Evolutionary conservation across 2,113 vertebrate genomes (phyloP).

Genomic region (Canis aureus): DNA sequence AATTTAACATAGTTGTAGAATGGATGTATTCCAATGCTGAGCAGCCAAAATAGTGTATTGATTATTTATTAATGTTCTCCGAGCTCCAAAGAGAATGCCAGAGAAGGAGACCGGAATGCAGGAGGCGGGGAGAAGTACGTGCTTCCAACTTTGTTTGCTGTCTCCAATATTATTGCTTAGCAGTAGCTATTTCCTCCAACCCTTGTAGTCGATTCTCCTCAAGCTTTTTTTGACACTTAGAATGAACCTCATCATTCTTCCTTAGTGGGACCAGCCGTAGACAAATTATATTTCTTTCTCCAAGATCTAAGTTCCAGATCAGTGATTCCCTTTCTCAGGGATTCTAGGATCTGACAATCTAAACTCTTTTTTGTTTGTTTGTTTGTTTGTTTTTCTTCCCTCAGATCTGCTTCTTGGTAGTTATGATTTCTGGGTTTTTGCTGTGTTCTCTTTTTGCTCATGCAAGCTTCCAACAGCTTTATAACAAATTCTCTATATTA

Average conservation of each 20-base stretch:
- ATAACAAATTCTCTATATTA: neutral
- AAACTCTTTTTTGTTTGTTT: neutral
- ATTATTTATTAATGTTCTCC: neutral
- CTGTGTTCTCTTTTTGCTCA: neutral
- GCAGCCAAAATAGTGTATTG: neutral
- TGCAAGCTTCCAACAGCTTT: neutral
- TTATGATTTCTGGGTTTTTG: neutral
- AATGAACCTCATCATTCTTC: neutral
- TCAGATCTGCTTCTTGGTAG: neutral
- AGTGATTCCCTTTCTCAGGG: neutral
- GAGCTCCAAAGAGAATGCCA: neutral
- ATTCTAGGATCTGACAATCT: neutral
- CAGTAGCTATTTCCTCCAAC: neutral
- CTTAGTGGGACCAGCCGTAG: neutral
- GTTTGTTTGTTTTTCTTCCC: neutral
- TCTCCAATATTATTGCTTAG: accelerated
- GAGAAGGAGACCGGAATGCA: neutral
- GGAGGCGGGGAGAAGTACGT: accelerated
- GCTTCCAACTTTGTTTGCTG: neutral
- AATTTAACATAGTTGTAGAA: neutral
- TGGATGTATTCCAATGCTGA: neutral
- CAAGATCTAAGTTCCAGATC: neutral
- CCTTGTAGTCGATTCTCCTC: neutral
- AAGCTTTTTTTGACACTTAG: neutral
- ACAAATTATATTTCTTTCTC: neutral